phyloP scores from a whole-genome alignment of 2,888 invertebrate genomes.

The Rutpela maculata region DNA sequence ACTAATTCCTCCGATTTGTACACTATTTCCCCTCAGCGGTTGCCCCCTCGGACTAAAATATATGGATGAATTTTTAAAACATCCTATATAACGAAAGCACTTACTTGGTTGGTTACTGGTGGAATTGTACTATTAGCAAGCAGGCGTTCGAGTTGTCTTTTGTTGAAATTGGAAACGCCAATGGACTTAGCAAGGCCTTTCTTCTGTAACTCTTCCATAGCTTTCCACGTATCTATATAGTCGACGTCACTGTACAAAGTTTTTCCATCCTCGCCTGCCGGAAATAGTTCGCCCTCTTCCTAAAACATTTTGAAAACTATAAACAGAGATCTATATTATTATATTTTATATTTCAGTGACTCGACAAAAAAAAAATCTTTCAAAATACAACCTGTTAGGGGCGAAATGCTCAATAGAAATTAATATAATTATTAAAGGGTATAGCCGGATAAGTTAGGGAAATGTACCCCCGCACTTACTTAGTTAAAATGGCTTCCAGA shows the following conservation, averaged over 20 bases:
- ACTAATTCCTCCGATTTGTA: no score
- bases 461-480: no score
- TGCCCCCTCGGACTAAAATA: no score
- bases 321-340: neutral
- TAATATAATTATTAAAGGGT: no score
- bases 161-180: slow-evolving; percentile 87
- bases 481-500: no score
- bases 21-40: no score
- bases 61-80: no score
- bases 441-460: no score
- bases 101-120: slow-evolving; percentile 80
- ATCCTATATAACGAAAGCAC: no score
- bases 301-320: slow-evolving; percentile 64
- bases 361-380: no score
- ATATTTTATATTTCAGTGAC: neutral
- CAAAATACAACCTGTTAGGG: no score
- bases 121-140: slow-evolving; percentile 77
- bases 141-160: slow-evolving; percentile 80
- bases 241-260: slow-evolving; percentile 78
- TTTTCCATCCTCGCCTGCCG: slow-evolving; percentile 61
- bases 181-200: slow-evolving; percentile 81
- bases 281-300: slow-evolving; percentile 64
- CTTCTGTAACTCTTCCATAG: slow-evolving; percentile 80
- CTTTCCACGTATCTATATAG: slow-evolving; percentile 82
- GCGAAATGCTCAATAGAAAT: no score